Evolutionary conservation across 2,888 invertebrate genomes (phyloP), one percentile per base, ranked within the genome.

Genomic region (Hemicrepidius hirtus): DNA sequence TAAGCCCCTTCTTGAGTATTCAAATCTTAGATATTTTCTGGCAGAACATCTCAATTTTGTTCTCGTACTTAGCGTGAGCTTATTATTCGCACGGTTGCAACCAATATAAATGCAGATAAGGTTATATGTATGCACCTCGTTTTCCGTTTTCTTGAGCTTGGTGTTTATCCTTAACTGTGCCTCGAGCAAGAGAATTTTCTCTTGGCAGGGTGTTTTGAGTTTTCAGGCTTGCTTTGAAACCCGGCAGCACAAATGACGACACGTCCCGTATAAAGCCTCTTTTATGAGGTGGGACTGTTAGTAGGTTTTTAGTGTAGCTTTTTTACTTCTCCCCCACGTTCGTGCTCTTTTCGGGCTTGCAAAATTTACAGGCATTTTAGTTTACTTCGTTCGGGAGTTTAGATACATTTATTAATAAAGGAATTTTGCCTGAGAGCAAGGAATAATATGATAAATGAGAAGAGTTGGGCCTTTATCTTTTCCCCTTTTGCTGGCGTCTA

Each of bases 281-380:
- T 77, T 79, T 79, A 79, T 76, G 75, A 77, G 75, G 67, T 77
- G 75, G 72, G 65, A 71, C 74, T 75, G 77, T 74, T 75, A 72
- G 74, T 73, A 74, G 75, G 63, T 68, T 67, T 63, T 63, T 68
- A 64, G 57, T 18, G 44, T 40, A 62, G 40, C 28, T 18, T 62
- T 32, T 68, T 68, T 62, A 28, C 41, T 41, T 63, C n/a, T 37
- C 12, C 49, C 20, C 35, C 4, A 18, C 62, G 62, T 62, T 46
- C 40, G 21, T 32, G 46, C 44, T 20, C 41, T 60, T 60, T 60
- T 44, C 37, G 9, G 37, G 9, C 7, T 6, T 6, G 57, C 13
- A 37, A 13, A 57, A 57, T 57, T 57, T 28, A 10, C 37, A 6
- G 16, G 37, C 57, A 6, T 55, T 55, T 32, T 13, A 32, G 13